Base-by-base conservation (phyloP, 2,113 vertebrate species). In the Taxidea taxus region DNA sequence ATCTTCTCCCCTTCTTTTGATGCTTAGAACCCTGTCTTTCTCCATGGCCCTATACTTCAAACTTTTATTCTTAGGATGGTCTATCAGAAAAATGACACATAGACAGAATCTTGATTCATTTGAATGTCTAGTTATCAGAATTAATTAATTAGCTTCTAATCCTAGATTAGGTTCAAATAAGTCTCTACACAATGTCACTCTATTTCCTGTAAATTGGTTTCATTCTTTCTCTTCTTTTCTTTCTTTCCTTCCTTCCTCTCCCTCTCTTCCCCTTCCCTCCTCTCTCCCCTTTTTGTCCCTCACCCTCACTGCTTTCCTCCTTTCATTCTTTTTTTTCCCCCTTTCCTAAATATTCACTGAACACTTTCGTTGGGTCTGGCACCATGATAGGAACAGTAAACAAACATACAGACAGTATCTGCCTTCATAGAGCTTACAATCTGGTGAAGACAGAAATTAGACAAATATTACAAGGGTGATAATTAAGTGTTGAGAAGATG, bases 71-170 rank as follows among this genome's bases (percentile, higher is more conserved):
- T 90, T 60, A 60, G 66, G 7, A 18, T 2, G 60, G 6, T 31
- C 13, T 94, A 74, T 81, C 5, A 75, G 68, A 39, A 91, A 94
- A 91, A 81, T 66, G 60, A 42, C 7, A 14, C 14, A 9, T 56
- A 21, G 29, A 37, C 47, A 37, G 91, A 93, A 91, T 18, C 27
- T 87, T 85, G 80, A 95, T 12, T 6, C 75, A 37, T 87, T 83
- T 90, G 37, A 88, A 96, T 54, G 29, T 93, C 29, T 64, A 86
- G 72, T 82, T 75, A 47, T 9, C 14, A n/a, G 47, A 20, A 68
- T 87, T 37, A 95, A 85, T 97, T 92, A 80, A 51, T 94, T 70
- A 87, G 15, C 68, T 87, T 95, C 42, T 77, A 95, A 82, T 21
- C 23, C 16, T 34, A 62, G 94, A 92, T 66, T 20, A 10, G 18